These are phyloP conservation scores for Thamnaconus septentrionalis DNA, from an alignment of 2,113 vertebrate species.

Conservation along the genomic window DNA sequence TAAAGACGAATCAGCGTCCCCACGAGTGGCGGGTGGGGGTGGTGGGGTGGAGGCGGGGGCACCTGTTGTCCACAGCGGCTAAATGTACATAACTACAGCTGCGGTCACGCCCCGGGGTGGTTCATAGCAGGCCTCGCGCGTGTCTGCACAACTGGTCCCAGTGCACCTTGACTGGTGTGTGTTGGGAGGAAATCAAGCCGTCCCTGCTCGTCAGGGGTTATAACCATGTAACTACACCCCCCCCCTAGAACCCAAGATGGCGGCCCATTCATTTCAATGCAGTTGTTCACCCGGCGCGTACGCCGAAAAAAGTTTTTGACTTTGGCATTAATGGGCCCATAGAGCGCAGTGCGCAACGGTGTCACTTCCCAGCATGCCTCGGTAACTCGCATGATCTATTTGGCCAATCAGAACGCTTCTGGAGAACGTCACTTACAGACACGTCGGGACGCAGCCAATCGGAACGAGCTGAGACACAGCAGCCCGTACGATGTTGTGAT, in stretches of 20 bases:
- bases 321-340: too few species aligned
- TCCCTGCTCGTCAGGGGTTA: constrained; percentile 56
- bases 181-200: constrained; percentile 32
- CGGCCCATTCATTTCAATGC: too few species aligned
- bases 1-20: constrained; percentile 66
- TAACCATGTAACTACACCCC: constrained; percentile 53
- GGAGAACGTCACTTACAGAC: too few species aligned
- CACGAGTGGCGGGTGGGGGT: constrained; percentile 61
- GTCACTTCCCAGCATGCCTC: too few species aligned
- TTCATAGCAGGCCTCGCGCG: constrained; percentile 34
- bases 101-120: constrained; percentile 34
- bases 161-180: background rate
- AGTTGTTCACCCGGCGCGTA: too few species aligned
- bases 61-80: constrained; percentile 33
- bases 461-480: constrained; percentile 35
- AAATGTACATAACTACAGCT: constrained; percentile 71
- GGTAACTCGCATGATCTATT: constrained; percentile 39
- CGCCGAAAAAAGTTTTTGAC: too few species aligned
- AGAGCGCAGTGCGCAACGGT: too few species aligned
- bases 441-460: constrained; percentile 53
- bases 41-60: constrained; percentile 32
- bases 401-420: too few species aligned
- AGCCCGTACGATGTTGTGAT: constrained; percentile 63
- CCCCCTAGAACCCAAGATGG: too few species aligned
- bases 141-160: constrained; percentile 39